phyloP scores from a whole-genome alignment of 2,888 invertebrate genomes.

The Xanthorhoe designata region DNA sequence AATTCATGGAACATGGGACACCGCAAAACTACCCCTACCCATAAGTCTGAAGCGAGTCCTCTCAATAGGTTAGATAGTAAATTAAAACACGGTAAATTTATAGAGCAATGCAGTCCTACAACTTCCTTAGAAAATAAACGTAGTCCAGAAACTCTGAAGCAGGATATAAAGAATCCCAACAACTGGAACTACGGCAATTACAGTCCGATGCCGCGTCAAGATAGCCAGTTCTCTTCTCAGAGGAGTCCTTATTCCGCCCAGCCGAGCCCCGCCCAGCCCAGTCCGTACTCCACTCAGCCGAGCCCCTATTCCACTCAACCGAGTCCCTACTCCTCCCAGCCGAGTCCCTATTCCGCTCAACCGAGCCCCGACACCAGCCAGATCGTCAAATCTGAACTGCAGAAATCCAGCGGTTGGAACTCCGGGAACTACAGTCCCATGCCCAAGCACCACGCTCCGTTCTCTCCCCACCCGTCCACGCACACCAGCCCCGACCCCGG shows the following conservation, averaged over 20 bases:
- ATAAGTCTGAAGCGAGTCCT: conserved; percentile 80
- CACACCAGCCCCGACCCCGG: conserved; percentile 79
- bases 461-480: conserved; percentile 77
- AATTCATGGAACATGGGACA: conserved; percentile 76
- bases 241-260: conserved; percentile 80
- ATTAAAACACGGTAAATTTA: conserved; percentile 72
- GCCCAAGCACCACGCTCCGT: conserved; percentile 79
- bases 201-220: conserved; percentile 80
- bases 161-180: conserved; percentile 75
- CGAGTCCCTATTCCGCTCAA: conserved; percentile 79
- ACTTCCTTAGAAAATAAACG: conserved; percentile 79
- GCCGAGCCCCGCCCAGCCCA: conserved; percentile 78
- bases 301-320: conserved; percentile 79
- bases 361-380: conserved; percentile 81
- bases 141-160: conserved; percentile 76
- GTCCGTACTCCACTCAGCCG: conserved; percentile 78
- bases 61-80: conserved; percentile 78
- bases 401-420: conserved; percentile 76
- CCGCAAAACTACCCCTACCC: conserved; percentile 76
- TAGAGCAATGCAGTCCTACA: conserved; percentile 81
- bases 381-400: conserved; percentile 74
- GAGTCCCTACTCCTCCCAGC: conserved; percentile 80
- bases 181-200: conserved; percentile 78
- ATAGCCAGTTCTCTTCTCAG: conserved; percentile 76
- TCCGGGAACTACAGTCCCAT: conserved; percentile 79